These are phyloP conservation scores for Otolemur garnettii DNA, from an alignment of 2,113 vertebrate genomes.

Conservation along the genomic window DNA sequence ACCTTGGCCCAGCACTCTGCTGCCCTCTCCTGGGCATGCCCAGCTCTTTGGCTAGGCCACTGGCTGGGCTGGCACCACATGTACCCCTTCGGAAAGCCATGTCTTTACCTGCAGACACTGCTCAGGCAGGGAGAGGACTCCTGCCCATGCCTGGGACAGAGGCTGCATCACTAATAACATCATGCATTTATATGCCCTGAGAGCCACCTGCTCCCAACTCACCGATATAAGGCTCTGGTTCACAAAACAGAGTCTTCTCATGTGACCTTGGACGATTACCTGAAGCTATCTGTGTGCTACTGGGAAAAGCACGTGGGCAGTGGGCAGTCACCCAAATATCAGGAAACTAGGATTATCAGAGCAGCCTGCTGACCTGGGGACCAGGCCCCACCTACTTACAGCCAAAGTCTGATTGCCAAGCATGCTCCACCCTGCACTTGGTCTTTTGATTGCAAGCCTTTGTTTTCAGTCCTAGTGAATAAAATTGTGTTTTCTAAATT, in stretches of 20 bases:
- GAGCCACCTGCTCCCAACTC: neutral
- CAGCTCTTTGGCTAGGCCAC: too few species aligned
- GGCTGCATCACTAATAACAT: neutral
- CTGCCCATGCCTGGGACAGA: neutral
- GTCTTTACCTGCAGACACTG: neutral
- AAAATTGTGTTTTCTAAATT: conserved; percentile 62
- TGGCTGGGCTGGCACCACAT: neutral
- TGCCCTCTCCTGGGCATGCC: neutral
- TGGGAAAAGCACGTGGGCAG: neutral
- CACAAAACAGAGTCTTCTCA: neutral
- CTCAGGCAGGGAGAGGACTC: neutral
- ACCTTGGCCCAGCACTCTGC: fast-evolving
- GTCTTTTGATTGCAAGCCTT: neutral
- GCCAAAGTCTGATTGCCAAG: neutral
- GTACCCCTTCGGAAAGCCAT: conserved; percentile 4
- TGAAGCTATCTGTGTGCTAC: neutral
- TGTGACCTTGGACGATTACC: neutral
- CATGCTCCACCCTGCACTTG: neutral
- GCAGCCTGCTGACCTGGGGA: neutral
- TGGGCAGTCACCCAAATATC: neutral
- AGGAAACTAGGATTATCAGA: neutral
- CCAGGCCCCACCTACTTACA: neutral
- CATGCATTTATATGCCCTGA: neutral
- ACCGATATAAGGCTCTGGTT: neutral
- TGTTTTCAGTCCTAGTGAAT: conserved; percentile 54